Conservation (phyloP, 2,113 vertebrate species). For the Cyphomyrus plagiostoma region DNA sequence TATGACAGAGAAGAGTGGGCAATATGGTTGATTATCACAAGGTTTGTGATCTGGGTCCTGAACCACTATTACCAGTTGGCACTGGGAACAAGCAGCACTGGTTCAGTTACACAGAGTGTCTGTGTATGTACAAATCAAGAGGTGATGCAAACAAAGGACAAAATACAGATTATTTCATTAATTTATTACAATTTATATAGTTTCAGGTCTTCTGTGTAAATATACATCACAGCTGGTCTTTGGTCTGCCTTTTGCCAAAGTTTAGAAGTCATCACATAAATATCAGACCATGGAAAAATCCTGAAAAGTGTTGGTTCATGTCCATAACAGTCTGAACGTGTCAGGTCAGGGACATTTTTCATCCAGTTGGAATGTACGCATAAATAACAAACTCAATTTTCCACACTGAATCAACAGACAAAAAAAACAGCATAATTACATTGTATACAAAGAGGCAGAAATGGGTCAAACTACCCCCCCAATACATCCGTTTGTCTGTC, state of each 20-base stretch:
- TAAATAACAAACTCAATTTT: slow-evolving; percentile 9
- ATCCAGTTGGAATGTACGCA: slow-evolving; percentile 24
- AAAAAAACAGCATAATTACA: background rate
- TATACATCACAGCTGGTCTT: background rate
- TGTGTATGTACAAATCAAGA: background rate
- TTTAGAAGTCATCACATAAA: background rate
- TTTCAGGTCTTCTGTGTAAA: too few species aligned
- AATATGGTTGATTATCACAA: background rate
- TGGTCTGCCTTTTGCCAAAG: background rate
- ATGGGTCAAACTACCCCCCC: background rate
- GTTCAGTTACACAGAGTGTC: background rate
- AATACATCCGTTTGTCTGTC: background rate
- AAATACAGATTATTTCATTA: background rate
- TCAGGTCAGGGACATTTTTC: background rate
- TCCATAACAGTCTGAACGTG: background rate
- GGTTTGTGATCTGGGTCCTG: background rate
- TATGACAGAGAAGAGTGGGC: background rate
- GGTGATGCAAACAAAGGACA: background rate
- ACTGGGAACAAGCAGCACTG: background rate
- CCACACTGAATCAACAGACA: background rate
- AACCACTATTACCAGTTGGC: background rate
- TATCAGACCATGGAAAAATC: background rate
- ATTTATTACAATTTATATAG: background rate
- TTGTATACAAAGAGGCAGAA: background rate
- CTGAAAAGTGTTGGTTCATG: background rate